Conservation (phyloP, 2,888 invertebrate genomes). For the Acleris laterana region DNA sequence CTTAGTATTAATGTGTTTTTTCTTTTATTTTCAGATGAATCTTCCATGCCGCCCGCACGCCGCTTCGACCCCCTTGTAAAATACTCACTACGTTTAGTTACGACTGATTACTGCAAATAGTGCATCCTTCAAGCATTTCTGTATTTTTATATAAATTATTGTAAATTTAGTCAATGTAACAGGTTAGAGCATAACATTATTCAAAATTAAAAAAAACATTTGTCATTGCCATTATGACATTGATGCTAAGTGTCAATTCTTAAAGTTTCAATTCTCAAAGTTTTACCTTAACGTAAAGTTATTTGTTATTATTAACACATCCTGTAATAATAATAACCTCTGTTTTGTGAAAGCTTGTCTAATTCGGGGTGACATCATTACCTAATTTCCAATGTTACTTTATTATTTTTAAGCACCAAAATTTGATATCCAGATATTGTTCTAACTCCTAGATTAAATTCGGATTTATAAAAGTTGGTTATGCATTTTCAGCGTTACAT, state of each 20-base stretch:
- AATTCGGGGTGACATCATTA: too few relatives aligned
- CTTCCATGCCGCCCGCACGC: slow-evolving; percentile 44
- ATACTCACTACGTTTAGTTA: slow-evolving; percentile 74
- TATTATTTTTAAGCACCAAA: too few relatives aligned
- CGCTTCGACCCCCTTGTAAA: slow-evolving; percentile 39
- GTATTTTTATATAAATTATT: slow-evolving; percentile 71
- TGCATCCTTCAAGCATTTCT: slow-evolving; percentile 73
- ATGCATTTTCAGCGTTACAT: slow-evolving; percentile 50
- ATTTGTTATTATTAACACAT: too few relatives aligned
- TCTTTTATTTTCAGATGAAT: slow-evolving; percentile 65
- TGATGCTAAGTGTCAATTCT: too few relatives aligned
- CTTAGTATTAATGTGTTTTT: slow-evolving; percentile 36
- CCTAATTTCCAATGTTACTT: too few relatives aligned
- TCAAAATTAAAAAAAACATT: slow-evolving; percentile 42
- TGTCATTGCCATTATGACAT: too few relatives aligned
- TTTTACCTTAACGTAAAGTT: too few relatives aligned
- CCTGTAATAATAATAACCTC: too few relatives aligned
- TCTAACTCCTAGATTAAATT: neutral
- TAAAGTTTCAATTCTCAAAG: too few relatives aligned
- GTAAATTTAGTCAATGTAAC: slow-evolving; percentile 38
- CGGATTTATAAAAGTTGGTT: neutral
- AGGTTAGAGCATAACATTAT: slow-evolving; percentile 16
- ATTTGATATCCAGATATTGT: too few relatives aligned
- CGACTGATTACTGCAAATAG: slow-evolving; percentile 68
- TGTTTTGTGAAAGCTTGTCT: too few relatives aligned